Evolutionary conservation across 2,797 vertebrate species (phyloP), one percentile per base, ranked within the genome.

Genomic region (Yasuhikotakia modesta): DNA sequence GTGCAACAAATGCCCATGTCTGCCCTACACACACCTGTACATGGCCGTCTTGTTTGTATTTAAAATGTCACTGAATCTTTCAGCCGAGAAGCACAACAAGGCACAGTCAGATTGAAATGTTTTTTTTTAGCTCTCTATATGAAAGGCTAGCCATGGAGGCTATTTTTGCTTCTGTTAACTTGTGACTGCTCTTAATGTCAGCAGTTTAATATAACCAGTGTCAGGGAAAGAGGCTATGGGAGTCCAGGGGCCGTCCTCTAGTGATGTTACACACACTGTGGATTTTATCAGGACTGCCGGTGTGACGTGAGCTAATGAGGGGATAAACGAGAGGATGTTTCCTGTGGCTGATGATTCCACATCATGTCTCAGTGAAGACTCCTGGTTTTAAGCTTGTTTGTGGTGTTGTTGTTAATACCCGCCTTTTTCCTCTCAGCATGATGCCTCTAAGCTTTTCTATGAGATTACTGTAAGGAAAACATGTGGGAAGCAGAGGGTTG

Each of bases 141-240:
- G 92, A 92, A 94, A 94, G 89, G 73, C 87, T 94, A 94, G 90
- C 90, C 92, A 90, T 83, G 67, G 85, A 85, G 91, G 91, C 93
- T 91, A 93, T 94, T 94, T 94, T 92, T 89, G 86, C 88, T 89
- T 92, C 87, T 86, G 87, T 90, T 92, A 91, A 90, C 87, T 84
- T 91, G 90, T 92, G 87, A 87, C 85, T 45, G 83, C 83, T 90
- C 86, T 85, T 92, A 92, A 91, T 93, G 88, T 89, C 90, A 90
- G 83, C 81, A 85, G 84, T 92, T 90, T 92, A 91, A 90, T 93
- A 87, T 89, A 89, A 89, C 83, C 89, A 52, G 71, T 19, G 83
- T 90, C 22, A 78, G 46, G 24, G 22, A 45, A 39, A 67, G 16
- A 61, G 58, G 53, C 32, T 55, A 78, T 50, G 24, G 70, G 19